Percentiles rank a stretch among this genome's conserved stretches.
Evolutionary conservation across 1,140 invertebrate species (phyloP).

Genomic region (Drosophila orena): DNA sequence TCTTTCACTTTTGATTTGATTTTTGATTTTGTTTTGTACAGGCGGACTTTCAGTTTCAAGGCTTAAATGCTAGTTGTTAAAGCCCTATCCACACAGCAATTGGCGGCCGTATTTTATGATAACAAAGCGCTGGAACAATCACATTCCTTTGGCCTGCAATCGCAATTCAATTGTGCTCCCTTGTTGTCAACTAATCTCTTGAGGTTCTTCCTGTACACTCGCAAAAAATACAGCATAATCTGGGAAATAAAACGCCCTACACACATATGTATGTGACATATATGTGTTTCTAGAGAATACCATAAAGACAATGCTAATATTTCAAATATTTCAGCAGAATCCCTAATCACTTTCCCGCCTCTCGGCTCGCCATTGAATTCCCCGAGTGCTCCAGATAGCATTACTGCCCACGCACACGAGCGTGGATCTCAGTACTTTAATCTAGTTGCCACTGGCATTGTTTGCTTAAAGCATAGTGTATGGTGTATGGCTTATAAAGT

Average conservation of each 20-base stretch:
- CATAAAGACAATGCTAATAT: not conserved
- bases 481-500: not conserved
- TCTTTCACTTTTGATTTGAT: constrained; percentile 47
- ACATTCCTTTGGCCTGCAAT: constrained; percentile 14
- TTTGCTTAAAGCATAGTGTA: constrained; percentile 24
- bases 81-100: not conserved
- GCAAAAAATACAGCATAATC: not conserved
- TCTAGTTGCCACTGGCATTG: constrained; percentile 37
- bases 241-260: not conserved
- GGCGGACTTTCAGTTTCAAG: constrained; percentile 41
- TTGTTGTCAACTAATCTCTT: not conserved
- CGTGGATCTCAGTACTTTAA: constrained; percentile 27
- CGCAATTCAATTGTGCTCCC: not conserved
- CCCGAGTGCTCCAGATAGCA: constrained; percentile 33
- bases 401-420: constrained; percentile 33
- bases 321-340: constrained; percentile 1
- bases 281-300: too few species aligned
- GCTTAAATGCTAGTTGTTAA: constrained; percentile 14
- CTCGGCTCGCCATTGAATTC: not conserved
- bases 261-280: too few species aligned
- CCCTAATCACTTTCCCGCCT: constrained; percentile 9
- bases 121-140: constrained; percentile 5
- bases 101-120: too few species aligned
- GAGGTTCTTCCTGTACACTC: not conserved
- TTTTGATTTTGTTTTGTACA: not conserved